Conservation (phyloP, 2,113 vertebrate species). For the Neogale vison region DNA sequence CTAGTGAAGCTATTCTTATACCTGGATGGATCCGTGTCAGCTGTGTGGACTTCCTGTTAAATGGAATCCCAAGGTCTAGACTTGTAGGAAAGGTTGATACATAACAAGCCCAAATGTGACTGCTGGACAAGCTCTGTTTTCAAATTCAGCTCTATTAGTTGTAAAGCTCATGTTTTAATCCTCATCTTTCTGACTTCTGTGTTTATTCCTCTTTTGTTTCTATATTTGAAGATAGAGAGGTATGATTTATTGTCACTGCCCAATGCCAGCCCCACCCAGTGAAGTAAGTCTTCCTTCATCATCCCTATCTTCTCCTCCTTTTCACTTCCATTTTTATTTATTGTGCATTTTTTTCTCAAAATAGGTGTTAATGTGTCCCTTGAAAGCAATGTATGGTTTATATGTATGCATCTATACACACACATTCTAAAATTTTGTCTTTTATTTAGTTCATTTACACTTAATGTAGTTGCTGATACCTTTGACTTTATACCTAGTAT, state of each 20-base stretch:
- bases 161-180: background rate
- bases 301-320: background rate
- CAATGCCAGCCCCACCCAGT: background rate
- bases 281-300: background rate
- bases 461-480: background rate
- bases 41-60: background rate
- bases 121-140: background rate
- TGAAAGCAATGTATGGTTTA: background rate
- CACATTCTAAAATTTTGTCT: background rate
- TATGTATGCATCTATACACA: background rate
- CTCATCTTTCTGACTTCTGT: background rate
- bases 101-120: background rate
- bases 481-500: background rate
- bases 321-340: background rate
- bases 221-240: background rate
- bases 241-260: background rate
- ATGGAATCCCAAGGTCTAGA: background rate
- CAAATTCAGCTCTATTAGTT: background rate
- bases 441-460: conserved; percentile 14
- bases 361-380: background rate
- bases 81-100: background rate
- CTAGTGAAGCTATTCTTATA: background rate
- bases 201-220: background rate
- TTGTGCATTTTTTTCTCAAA: background rate
- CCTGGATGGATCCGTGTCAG: background rate